Evolutionary conservation across 2,888 invertebrate species (phyloP), one percentile per base, ranked within the genome.

Genomic region (Nasonia oneida): DNA sequence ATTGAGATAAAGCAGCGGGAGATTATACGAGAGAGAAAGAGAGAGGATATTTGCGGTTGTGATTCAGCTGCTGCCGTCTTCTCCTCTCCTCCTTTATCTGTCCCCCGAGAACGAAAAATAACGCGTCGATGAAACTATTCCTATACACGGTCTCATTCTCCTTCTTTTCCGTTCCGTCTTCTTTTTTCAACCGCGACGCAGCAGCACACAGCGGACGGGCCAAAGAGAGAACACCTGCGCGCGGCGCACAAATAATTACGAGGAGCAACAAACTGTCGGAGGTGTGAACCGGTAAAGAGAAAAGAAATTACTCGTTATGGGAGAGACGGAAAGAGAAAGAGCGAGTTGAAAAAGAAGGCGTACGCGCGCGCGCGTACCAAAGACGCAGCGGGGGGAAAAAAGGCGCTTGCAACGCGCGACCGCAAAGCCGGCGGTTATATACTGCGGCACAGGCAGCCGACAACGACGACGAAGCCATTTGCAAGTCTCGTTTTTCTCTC

Each of bases 401-500:
- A 70, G 47, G 8, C 67, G 64, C 64, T 23, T 64, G 57, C 85
- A 37, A 37, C 29, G 50, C 29, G 73, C 78, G 67, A 88, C 90
- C 89, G 86, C 89, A 88, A 89, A 85, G 88, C 71, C 85, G 81
- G 78, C 87, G 86, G 86, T 86, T 87, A 87, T 87, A 87, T 86
- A 85, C 37, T 37, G 37, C 37, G 4, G 37, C 70, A 85, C 57
- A 61, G 57, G 23, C 57, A n/a, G 57, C 23, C 57, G 57, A 61
- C 57, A 23, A 57, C 81, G 29, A 53, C 86, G 67, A 81, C 81
- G 78, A 83, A 88, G 80, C 84, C 84, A 86, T 87, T 88, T 86
- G 82, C 85, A 87, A 86, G 79, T 86, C 82, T 83, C 75, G 85
- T 87, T 87, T 50, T n/a, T 50, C 70, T 75, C 39, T 71, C 71